These are phyloP conservation scores for Dinomys branickii DNA, from an alignment of 2,113 vertebrate species.

Conservation along the genomic window DNA sequence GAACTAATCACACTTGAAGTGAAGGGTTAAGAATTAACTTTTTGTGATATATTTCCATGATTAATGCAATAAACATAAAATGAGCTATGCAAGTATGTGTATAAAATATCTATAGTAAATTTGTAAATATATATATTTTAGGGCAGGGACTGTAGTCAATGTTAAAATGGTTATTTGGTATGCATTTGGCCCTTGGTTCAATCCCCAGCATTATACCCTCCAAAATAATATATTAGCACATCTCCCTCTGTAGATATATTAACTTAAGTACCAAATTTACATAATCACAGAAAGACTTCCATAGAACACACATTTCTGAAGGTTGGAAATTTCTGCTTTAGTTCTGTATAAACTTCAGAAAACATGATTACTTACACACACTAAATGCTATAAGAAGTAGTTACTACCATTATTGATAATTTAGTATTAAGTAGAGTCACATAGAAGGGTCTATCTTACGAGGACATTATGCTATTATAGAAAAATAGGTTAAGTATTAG, in stretches of 20 bases:
- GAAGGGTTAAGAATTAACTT: not conserved
- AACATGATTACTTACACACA: slow-evolving; percentile 69
- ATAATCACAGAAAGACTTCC: slow-evolving; percentile 66
- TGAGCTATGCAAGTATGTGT: not conserved
- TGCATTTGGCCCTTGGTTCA: not conserved
- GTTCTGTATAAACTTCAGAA: slow-evolving; percentile 78
- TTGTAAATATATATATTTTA: not conserved
- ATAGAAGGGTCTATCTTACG: slow-evolving; percentile 78
- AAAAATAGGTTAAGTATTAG: slow-evolving; percentile 65
- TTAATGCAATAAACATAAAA: slow-evolving; percentile 25
- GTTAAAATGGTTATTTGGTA: not conserved
- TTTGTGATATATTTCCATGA: not conserved
- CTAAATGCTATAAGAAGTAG: slow-evolving; percentile 78
- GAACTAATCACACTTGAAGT: not conserved
- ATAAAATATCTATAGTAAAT: not conserved
- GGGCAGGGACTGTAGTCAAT: not conserved
- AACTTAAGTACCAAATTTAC: slow-evolving; percentile 61
- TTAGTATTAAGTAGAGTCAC: slow-evolving; percentile 73
- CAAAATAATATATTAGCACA: not conserved
- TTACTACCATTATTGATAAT: slow-evolving; percentile 80
- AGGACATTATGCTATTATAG: slow-evolving; percentile 72
- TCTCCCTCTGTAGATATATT: not conserved
- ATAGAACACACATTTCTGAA: slow-evolving; percentile 81
- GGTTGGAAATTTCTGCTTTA: slow-evolving; percentile 79
- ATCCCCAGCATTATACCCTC: not conserved